These are phyloP conservation scores for Cariama cristata DNA, from an alignment of 2,113 vertebrate species.

Conservation along the genomic window DNA sequence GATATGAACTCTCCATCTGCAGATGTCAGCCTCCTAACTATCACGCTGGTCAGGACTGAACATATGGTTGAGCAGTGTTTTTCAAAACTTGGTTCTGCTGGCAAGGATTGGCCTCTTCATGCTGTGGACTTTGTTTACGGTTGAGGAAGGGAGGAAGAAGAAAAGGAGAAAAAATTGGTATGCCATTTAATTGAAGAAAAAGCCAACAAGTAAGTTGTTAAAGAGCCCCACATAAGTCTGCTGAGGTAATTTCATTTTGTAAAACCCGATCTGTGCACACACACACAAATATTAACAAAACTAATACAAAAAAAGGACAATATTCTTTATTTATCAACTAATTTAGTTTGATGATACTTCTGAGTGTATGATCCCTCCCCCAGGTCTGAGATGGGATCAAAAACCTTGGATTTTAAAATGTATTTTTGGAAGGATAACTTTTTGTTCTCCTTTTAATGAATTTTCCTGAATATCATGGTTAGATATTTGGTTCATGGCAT, in stretches of 20 bases:
- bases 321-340: background rate
- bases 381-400: background rate
- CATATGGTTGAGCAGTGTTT: conserved; percentile 51
- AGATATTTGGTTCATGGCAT: background rate
- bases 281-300: background rate
- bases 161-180: background rate
- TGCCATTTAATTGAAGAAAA: conserved; percentile 3
- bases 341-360: background rate
- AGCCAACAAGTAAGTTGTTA: background rate
- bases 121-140: conserved; percentile 40
- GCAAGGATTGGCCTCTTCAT: conserved; percentile 53
- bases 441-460: background rate
- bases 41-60: conserved; percentile 29
- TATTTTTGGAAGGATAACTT: background rate
- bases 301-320: background rate
- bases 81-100: conserved; percentile 50
- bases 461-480: background rate
- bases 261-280: background rate
- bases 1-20: conserved; percentile 32
- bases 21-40: conserved; percentile 32
- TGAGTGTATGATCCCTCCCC: background rate
- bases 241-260: background rate
- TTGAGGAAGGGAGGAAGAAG: background rate
- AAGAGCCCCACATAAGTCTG: background rate
- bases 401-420: fast-evolving